Percentiles rank a stretch among this genome's conserved stretches.
Evolutionary conservation across 2,888 invertebrate species (phyloP).

Genomic region (Lasioglossum oenotherae): DNA sequence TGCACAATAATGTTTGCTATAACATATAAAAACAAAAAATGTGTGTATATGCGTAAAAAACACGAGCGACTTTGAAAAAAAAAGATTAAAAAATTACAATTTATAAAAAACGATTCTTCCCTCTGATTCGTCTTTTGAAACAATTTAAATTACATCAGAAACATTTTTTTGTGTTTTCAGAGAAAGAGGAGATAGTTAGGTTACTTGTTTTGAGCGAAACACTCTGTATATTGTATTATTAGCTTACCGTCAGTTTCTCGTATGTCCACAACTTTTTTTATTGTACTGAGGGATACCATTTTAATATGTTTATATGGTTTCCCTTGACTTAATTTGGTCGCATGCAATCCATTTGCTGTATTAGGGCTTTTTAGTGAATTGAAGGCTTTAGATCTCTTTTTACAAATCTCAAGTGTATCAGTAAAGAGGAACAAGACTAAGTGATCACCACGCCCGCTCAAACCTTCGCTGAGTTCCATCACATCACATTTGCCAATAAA

Average conservation of each 20-base stretch:
- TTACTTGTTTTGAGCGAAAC: too few relatives aligned
- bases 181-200: too few relatives aligned
- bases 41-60: too few relatives aligned
- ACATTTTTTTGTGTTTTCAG: too few relatives aligned
- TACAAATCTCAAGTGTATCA: constrained; percentile 97
- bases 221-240: neutral
- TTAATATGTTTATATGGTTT: constrained; percentile 97
- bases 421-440: constrained; percentile 96
- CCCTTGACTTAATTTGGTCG: constrained; percentile 87
- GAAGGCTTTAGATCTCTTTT: constrained; percentile 92
- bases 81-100: too few relatives aligned
- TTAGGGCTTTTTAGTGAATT: constrained; percentile 89
- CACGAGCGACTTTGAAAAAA: too few relatives aligned
- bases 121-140: too few relatives aligned
- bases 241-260: constrained; percentile 91
- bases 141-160: too few relatives aligned
- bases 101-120: too few relatives aligned
- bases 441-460: constrained; percentile 94
- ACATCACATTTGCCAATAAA: constrained; percentile 96
- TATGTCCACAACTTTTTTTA: constrained; percentile 96
- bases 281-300: constrained; percentile 94
- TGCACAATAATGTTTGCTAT: too few relatives aligned
- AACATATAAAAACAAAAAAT: too few relatives aligned
- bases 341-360: constrained; percentile 87
- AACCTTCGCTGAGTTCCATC: constrained; percentile 92